These are phyloP conservation scores for Anseranas semipalmata DNA, from an alignment of 2,113 vertebrate genomes.

Conservation along the genomic window DNA sequence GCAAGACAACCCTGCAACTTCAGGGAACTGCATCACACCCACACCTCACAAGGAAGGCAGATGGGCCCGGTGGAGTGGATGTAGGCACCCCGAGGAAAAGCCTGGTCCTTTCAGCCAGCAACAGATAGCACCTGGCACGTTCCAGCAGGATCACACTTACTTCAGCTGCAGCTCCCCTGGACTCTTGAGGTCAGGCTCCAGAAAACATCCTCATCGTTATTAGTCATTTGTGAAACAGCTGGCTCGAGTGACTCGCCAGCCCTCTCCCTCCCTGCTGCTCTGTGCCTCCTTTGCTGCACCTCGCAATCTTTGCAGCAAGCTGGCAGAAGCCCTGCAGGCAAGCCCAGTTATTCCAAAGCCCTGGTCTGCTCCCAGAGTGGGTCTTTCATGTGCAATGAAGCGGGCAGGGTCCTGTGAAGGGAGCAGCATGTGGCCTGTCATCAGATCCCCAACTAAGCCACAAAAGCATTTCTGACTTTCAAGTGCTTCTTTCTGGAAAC, in stretches of 20 bases:
- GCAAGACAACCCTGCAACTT: neutral
- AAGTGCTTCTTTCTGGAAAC: neutral
- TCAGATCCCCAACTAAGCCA: neutral
- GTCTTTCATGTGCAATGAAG: neutral
- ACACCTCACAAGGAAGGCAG: neutral
- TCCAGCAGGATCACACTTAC: neutral
- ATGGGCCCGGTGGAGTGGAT: neutral
- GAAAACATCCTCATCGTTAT: neutral
- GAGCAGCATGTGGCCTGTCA: neutral
- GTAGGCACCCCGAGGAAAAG: neutral
- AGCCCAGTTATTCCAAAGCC: neutral
- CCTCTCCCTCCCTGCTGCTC: neutral
- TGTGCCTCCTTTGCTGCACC: neutral
- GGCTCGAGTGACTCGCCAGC: neutral
- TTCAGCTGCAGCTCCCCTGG: neutral
- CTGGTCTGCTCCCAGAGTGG: neutral
- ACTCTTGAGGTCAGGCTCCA: neutral
- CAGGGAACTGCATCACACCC: neutral
- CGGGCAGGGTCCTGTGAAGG: neutral
- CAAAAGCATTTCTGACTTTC: neutral
- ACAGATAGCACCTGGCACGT: neutral
- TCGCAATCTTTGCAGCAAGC: neutral
- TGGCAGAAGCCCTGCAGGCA: neutral
- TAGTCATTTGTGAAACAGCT: neutral
- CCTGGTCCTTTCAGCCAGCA: neutral